Percentiles rank a stretch among this genome's conserved stretches.
These are phyloP conservation scores for Grallaria varia DNA, from an alignment of 2,113 vertebrate species.

Conservation along the genomic window DNA sequence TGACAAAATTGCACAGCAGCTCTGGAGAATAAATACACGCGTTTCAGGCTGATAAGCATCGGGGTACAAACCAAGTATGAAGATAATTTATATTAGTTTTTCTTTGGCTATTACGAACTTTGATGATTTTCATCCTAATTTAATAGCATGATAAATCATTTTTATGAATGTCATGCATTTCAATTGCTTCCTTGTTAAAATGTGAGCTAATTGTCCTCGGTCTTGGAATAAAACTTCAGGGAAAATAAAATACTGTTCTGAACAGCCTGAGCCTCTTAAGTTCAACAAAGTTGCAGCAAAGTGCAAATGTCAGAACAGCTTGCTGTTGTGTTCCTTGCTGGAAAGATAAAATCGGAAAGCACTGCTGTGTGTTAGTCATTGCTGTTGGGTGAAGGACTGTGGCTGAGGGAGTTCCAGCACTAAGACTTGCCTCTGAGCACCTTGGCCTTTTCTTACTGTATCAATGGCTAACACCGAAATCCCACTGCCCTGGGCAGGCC, in stretches of 20 bases:
- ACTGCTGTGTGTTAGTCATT: background rate
- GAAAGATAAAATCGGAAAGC: background rate
- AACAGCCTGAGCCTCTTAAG: background rate
- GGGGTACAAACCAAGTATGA: conserved; percentile 3
- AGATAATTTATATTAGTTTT: conserved; percentile 70
- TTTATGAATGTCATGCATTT: conserved; percentile 67
- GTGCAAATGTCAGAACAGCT: background rate
- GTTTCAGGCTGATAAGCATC: conserved; percentile 35
- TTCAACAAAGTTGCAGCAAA: background rate
- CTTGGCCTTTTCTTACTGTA: background rate
- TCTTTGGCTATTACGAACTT: conserved; percentile 67
- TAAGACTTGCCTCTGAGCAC: background rate
- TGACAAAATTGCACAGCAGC: conserved; percentile 43
- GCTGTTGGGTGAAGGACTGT: background rate
- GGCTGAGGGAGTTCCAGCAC: background rate
- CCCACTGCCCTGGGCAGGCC: background rate
- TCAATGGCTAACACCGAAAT: background rate
- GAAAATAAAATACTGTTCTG: conserved; percentile 56
- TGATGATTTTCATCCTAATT: conserved; percentile 73
- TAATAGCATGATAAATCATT: conserved; percentile 76
- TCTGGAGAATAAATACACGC: conserved; percentile 10
- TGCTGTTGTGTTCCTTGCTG: background rate
- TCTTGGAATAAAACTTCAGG: conserved; percentile 57
- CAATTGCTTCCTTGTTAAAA: conserved; percentile 77
- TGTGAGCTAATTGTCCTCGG: conserved; percentile 70